Base-by-base conservation (phyloP, 2,797 vertebrate species). In the Muscicapa striata region DNA sequence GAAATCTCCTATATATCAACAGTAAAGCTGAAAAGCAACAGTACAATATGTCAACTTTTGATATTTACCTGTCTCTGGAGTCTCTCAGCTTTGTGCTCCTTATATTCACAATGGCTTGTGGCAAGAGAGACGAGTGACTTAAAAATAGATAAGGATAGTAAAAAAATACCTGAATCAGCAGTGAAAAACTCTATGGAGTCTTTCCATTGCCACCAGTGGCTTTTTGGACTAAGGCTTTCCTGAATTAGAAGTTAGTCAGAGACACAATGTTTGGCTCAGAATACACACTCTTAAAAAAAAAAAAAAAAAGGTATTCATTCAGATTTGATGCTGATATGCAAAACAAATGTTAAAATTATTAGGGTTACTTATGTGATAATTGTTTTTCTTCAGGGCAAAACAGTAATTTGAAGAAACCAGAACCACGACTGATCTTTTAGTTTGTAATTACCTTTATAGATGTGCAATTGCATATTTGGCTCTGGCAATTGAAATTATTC, bases 391-490 rank as follows among this genome's bases (percentile, higher is more conserved):
- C 40, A 48, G 86, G 91, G 84, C 72, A 94, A 96, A 88, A 94
- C 75, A 63, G 59, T 69, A 94, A 94, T 92, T 90, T 85, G 83
- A 88, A 94, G 79, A 94, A 94, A 82, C 41, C 85, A 96, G 74
- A 94, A 27, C 82, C 46, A 74, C 74, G 70, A 94, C 85, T 95
- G 94, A 93, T 94, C 83, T 90, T 96, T 91, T 82, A 57, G 81
- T 74, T 95, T 79, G n/a, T 89, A 96, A 90, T 96, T 96, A 88
- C 91, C 87, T 96, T 88, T 72, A 92, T 49, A 87, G 85, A 93
- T 84, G 48, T 64, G 81, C 84, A 95, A 94, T 89, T 93, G 84
- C 32, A 52, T 64, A 84, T 52, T 94, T 94, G 90, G 81, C 74
- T 93, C 85, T 85, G 80, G 88, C 88, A 88, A 89, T 14, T 82